phyloP scores from a whole-genome alignment of 2,113 vertebrate genomes.

The Cettia cetti region DNA sequence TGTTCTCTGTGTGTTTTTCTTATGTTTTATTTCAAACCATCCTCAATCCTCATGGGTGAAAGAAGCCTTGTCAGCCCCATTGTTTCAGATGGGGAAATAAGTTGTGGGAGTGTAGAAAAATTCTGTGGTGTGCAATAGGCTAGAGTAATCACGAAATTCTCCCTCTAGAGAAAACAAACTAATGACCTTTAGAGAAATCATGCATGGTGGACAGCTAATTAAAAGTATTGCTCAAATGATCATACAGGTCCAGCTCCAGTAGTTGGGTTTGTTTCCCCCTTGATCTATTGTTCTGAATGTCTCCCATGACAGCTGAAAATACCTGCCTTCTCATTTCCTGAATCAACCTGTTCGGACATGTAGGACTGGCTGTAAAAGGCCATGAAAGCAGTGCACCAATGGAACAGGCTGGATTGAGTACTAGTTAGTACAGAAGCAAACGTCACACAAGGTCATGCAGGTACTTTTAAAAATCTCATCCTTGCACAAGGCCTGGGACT shows the following conservation, averaged over 20 bases:
- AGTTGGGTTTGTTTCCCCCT: fast-evolving
- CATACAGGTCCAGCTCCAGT: neutral
- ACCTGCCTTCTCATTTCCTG: neutral
- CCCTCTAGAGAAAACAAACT: neutral
- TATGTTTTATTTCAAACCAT: neutral
- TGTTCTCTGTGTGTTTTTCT: neutral
- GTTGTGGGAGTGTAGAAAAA: neutral
- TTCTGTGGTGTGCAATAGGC: neutral
- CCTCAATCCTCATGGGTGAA: neutral
- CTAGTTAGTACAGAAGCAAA: neutral
- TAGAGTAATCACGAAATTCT: neutral
- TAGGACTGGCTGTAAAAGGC: neutral
- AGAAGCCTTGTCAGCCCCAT: neutral
- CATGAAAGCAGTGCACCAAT: fast-evolving
- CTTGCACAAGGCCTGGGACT: neutral
- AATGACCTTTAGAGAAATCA: neutral
- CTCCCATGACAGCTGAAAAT: neutral
- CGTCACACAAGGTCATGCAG: neutral
- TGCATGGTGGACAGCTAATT: neutral
- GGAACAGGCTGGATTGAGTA: neutral
- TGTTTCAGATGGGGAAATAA: neutral
- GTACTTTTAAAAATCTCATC: neutral
- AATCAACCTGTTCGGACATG: neutral
- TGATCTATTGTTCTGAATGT: neutral
- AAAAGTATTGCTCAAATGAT: neutral